These are phyloP conservation scores for Phodopus roborovskii DNA, from an alignment of 2,113 vertebrate species.

Conservation along the genomic window DNA sequence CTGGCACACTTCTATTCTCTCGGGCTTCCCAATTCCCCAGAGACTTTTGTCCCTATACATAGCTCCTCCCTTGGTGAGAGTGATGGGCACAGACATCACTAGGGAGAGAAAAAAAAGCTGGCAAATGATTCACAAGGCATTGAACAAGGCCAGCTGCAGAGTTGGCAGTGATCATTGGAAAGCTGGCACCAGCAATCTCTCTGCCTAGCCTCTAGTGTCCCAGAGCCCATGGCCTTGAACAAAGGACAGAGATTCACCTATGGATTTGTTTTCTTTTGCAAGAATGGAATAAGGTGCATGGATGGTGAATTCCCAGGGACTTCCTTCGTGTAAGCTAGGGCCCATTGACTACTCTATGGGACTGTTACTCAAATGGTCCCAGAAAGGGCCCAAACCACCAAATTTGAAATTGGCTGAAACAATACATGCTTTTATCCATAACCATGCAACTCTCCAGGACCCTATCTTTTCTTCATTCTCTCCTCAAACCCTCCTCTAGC, in stretches of 20 bases:
- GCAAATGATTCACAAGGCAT: neutral
- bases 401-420: neutral
- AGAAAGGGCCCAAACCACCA: neutral
- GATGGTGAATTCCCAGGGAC: neutral
- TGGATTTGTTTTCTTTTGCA: neutral
- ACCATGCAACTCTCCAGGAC: neutral
- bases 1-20: neutral
- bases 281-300: neutral
- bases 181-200: neutral
- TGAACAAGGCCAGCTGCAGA: conserved; percentile 3
- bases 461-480: neutral
- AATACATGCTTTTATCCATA: neutral
- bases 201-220: neutral
- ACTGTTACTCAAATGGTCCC: neutral
- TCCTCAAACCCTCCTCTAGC: neutral
- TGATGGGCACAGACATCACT: neutral
- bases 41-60: neutral
- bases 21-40: neutral
- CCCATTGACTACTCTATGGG: neutral
- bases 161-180: neutral
- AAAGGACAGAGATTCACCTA: neutral
- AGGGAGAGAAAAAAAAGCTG: neutral
- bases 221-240: neutral
- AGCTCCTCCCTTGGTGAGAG: neutral
- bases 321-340: neutral